Percentiles rank a stretch among this genome's conserved stretches.
Conservation (phyloP, 2,888 invertebrate genomes). For the Pteria penguin region DNA sequence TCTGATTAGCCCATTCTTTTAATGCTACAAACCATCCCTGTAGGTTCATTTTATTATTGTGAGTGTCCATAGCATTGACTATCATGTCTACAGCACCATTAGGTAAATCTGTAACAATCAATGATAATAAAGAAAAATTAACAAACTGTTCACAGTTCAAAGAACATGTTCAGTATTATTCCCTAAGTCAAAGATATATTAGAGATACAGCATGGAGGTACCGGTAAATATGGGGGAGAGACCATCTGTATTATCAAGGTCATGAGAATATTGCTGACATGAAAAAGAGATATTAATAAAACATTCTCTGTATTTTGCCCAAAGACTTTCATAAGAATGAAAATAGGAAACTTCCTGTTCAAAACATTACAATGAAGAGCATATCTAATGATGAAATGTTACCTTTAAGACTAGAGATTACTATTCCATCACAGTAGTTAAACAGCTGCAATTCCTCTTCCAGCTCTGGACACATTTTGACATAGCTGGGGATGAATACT, state of each 20-base stretch:
- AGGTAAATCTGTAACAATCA: slow-evolving; percentile 66
- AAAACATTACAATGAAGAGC: not conserved
- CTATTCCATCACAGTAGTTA: slow-evolving; percentile 83
- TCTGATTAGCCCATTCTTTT: slow-evolving; percentile 86
- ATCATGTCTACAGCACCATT: slow-evolving; percentile 75
- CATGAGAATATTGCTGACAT: too few relatives aligned
- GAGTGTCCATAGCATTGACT: slow-evolving; percentile 77
- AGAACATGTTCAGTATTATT: too few relatives aligned
- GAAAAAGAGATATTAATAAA: too few relatives aligned
- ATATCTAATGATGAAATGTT: not conserved
- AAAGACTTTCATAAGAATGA: too few relatives aligned
- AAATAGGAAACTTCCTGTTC: not conserved
- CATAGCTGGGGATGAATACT: slow-evolving; percentile 82
- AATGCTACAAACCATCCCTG: slow-evolving; percentile 82
- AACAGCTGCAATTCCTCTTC: slow-evolving; percentile 85
- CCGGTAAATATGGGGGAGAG: too few relatives aligned
- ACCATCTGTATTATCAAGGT: too few relatives aligned
- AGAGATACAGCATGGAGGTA: too few relatives aligned
- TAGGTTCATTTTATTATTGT: slow-evolving; percentile 60
- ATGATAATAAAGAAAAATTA: too few relatives aligned
- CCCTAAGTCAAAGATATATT: too few relatives aligned
- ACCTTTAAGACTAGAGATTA: slow-evolving; percentile 75
- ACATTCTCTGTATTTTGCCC: too few relatives aligned
- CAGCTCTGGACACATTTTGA: slow-evolving; percentile 76
- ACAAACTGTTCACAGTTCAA: too few relatives aligned